Evolutionary conservation across 1,140 invertebrate species (phyloP).

Genomic region (Drosophila quadrilineata): DNA sequence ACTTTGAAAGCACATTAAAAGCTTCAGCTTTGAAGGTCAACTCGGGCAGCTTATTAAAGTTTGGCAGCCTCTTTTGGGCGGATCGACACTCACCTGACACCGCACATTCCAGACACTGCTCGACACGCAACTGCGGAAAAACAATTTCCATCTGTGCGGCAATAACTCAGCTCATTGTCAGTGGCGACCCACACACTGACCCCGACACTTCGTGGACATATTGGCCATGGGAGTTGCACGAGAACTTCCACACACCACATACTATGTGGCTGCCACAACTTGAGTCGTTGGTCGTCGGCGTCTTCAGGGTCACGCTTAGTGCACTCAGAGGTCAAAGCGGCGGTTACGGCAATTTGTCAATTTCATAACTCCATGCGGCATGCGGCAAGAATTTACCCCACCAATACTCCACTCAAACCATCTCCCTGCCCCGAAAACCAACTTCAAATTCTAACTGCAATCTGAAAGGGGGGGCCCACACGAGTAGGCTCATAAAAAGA

Average conservation of each 20-base stretch:
- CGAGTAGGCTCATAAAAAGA: slow-evolving; percentile 25
- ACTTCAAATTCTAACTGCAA: slow-evolving; percentile 11
- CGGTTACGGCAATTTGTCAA: slow-evolving; percentile 73
- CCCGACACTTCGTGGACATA: slow-evolving; percentile 22
- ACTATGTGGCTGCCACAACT: slow-evolving; percentile 1
- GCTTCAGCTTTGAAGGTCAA: no score
- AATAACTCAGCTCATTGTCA: slow-evolving; percentile 74
- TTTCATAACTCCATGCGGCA: slow-evolving; percentile 66
- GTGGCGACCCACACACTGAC: slow-evolving; percentile 70
- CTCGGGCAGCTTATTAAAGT: no score
- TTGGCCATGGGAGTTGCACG: slow-evolving; percentile 21
- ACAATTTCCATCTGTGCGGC: slow-evolving; percentile 72
- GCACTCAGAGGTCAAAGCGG: slow-evolving; percentile 53
- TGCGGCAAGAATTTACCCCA: slow-evolving; percentile 33
- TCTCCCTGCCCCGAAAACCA: background rate
- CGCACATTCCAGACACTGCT: slow-evolving; percentile 16
- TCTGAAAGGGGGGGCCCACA: slow-evolving; percentile 39
- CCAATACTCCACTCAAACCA: background rate
- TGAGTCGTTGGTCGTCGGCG: slow-evolving; percentile 48
- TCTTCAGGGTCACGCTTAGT: slow-evolving; percentile 57
- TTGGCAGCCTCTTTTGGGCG: background rate
- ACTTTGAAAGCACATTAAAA: background rate
- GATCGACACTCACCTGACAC: slow-evolving; percentile 44
- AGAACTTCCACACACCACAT: slow-evolving; percentile 19
- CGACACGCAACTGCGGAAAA: slow-evolving; percentile 34